These are phyloP conservation scores for Drosophila simulans DNA, from an alignment of 1,140 invertebrate genomes.

Conservation along the genomic window DNA sequence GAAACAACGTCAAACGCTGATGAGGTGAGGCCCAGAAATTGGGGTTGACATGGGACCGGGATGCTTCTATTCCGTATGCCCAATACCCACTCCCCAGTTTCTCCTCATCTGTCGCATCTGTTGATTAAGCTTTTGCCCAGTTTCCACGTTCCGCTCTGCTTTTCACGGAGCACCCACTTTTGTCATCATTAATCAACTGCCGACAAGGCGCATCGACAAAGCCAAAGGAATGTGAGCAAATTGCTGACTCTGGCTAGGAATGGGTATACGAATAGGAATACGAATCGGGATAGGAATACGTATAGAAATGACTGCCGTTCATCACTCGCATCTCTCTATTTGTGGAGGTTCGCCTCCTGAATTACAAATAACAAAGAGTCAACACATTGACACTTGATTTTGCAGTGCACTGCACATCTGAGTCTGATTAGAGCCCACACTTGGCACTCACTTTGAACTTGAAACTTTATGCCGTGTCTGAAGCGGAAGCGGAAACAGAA, in stretches of 20 bases:
- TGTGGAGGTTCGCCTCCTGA: slow-evolving; percentile 10
- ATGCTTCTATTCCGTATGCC: neutral
- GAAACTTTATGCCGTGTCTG: slow-evolving; percentile 44
- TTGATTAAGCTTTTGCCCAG: slow-evolving; percentile 66
- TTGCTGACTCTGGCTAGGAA: slow-evolving; percentile 33
- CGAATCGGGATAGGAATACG: slow-evolving; percentile 13
- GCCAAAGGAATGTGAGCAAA: slow-evolving; percentile 66
- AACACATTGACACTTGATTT: slow-evolving; percentile 76
- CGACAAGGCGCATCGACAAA: slow-evolving; percentile 69
- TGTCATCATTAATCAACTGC: slow-evolving; percentile 80
- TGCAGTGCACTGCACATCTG: slow-evolving; percentile 73
- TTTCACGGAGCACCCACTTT: slow-evolving; percentile 52
- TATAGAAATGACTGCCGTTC: slow-evolving; percentile 37
- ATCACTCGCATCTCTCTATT: slow-evolving; percentile 49
- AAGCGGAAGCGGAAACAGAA: slow-evolving; percentile 25
- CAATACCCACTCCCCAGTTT: neutral
- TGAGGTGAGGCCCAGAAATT: slow-evolving; percentile 40
- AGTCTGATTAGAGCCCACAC: slow-evolving; percentile 61
- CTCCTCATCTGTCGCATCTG: slow-evolving; percentile 54
- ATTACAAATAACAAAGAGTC: slow-evolving; percentile 69
- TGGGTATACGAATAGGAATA: slow-evolving; percentile 14
- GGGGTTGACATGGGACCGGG: slow-evolving; percentile 42
- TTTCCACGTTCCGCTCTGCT: slow-evolving; percentile 20
- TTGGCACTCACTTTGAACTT: slow-evolving; percentile 45
- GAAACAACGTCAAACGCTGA: slow-evolving; percentile 54